phyloP scores from a whole-genome alignment of 2,888 invertebrate species.

The Leucania comma region DNA sequence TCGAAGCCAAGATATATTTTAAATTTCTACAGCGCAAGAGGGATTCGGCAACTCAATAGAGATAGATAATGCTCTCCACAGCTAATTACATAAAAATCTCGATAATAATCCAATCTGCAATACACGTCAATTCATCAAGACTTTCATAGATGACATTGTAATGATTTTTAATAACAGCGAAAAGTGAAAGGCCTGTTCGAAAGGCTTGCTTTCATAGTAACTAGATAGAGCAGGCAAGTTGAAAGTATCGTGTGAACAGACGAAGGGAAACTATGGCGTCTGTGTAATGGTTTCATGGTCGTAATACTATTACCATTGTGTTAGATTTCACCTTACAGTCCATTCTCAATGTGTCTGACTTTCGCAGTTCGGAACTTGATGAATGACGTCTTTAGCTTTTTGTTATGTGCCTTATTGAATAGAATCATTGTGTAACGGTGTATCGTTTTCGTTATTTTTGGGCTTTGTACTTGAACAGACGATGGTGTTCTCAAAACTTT shows the following conservation, averaged over 20 bases:
- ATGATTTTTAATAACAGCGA: slow-evolving; percentile 85
- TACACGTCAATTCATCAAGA: slow-evolving; percentile 69
- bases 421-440: background rate
- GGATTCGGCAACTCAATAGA: background rate
- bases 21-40: slow-evolving; percentile 14
- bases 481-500: slow-evolving; percentile 2
- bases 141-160: slow-evolving; percentile 81
- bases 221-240: slow-evolving; percentile 83
- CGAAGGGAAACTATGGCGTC: slow-evolving; percentile 79
- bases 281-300: slow-evolving; percentile 62
- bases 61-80: slow-evolving; percentile 7
- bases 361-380: slow-evolving; percentile 50
- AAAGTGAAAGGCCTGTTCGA: slow-evolving; percentile 87
- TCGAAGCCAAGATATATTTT: background rate
- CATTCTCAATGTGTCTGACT: slow-evolving; percentile 47
- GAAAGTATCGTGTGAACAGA: slow-evolving; percentile 87
- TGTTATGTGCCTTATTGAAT: background rate
- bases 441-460: slow-evolving; percentile 3
- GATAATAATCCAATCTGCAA: slow-evolving; percentile 48
- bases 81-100: slow-evolving; percentile 27
- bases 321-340: slow-evolving; percentile 65
- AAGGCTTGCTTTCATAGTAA: slow-evolving; percentile 85
- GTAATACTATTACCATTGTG: slow-evolving; percentile 66
- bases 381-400: slow-evolving; percentile 28
- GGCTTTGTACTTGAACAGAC: background rate